These are phyloP conservation scores for Drosophila watanabei DNA, from an alignment of 1,140 invertebrate genomes.

Conservation along the genomic window DNA sequence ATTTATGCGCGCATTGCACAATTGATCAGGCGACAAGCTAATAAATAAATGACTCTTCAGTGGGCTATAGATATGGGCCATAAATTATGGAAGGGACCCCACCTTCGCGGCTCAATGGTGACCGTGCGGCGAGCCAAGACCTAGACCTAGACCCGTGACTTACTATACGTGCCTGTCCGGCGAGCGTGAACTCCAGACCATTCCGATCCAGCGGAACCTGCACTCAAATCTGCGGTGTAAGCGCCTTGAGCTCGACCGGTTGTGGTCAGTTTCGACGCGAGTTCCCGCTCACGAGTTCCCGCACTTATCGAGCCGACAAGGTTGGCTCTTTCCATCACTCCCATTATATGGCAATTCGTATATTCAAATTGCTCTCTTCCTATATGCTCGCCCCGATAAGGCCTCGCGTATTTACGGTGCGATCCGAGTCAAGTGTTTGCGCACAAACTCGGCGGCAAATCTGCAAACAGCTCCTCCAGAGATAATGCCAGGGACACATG, in stretches of 20 bases:
- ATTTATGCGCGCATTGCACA: conserved; percentile 74
- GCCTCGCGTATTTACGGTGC: conserved; percentile 23
- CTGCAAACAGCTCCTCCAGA: conserved; percentile 29
- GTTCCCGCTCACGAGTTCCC: conserved; percentile 35
- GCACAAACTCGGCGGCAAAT: conserved; percentile 24
- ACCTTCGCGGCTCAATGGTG: conserved; percentile 60
- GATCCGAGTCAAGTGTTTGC: conserved; percentile 33
- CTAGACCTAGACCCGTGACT: conserved; percentile 47
- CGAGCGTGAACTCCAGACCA: conserved; percentile 60
- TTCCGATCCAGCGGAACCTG: conserved; percentile 23
- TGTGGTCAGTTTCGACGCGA: conserved; percentile 57
- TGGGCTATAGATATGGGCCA: conserved; percentile 28
- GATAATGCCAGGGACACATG: conserved; percentile 42
- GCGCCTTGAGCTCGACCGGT: conserved; percentile 73
- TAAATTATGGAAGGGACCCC: conserved; percentile 41
- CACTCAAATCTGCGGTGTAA: conserved; percentile 58
- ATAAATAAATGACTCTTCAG: conserved; percentile 46
- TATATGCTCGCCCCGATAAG: conserved; percentile 39
- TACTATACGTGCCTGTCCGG: conserved; percentile 25
- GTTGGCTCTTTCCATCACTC: conserved; percentile 45
- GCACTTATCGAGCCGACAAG: conserved; percentile 61
- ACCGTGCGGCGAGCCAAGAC: conserved; percentile 41
- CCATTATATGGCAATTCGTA: conserved; percentile 11
- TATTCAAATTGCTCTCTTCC: conserved; percentile 55
- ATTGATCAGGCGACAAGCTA: conserved; percentile 45